These are phyloP conservation scores for Phalloptychus januarius DNA, from an alignment of 2,797 vertebrate species.

Conservation along the genomic window DNA sequence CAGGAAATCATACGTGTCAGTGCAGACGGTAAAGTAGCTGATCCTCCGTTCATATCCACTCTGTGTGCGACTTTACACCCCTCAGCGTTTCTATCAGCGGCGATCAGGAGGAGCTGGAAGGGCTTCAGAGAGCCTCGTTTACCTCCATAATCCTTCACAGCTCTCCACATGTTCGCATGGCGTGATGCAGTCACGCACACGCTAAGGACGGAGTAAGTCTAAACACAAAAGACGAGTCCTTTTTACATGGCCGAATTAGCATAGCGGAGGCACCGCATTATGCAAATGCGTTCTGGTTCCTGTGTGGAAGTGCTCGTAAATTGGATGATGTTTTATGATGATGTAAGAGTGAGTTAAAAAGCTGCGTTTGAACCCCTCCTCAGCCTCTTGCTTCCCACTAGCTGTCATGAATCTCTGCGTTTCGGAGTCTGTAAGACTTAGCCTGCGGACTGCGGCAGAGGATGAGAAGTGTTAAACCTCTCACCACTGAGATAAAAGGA, in stretches of 20 bases:
- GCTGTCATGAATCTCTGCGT: slow-evolving; percentile 36
- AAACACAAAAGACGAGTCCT: slow-evolving; percentile 41
- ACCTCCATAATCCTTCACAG: slow-evolving; percentile 63
- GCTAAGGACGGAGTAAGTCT: slow-evolving; percentile 34
- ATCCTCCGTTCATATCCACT: slow-evolving; percentile 18
- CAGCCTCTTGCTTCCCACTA: slow-evolving; percentile 40
- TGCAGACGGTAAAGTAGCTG: slow-evolving; percentile 32
- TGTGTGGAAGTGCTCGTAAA: slow-evolving; percentile 69
- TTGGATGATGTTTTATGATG: slow-evolving; percentile 78
- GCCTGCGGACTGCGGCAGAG: slow-evolving; percentile 46
- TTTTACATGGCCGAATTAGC: slow-evolving; percentile 60
- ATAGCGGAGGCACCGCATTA: slow-evolving; percentile 77
- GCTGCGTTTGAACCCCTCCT: slow-evolving; percentile 41
- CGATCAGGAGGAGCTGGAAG: slow-evolving; percentile 53
- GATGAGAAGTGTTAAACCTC: slow-evolving; percentile 56
- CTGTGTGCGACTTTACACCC: slow-evolving; percentile 56
- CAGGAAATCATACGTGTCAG: slow-evolving; percentile 53
- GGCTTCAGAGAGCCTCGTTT: slow-evolving; percentile 68
- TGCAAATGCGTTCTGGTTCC: slow-evolving; percentile 73
- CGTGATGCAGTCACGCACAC: slow-evolving; percentile 56
- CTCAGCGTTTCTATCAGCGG: slow-evolving; percentile 37
- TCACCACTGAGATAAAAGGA: slow-evolving; percentile 52
- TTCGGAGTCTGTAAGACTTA: slow-evolving; percentile 58
- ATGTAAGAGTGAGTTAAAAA: slow-evolving; percentile 74
- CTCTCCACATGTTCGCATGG: slow-evolving; percentile 41